Conservation (phyloP, 2,113 vertebrate genomes). For the Misgurnus anguillicaudatus region DNA sequence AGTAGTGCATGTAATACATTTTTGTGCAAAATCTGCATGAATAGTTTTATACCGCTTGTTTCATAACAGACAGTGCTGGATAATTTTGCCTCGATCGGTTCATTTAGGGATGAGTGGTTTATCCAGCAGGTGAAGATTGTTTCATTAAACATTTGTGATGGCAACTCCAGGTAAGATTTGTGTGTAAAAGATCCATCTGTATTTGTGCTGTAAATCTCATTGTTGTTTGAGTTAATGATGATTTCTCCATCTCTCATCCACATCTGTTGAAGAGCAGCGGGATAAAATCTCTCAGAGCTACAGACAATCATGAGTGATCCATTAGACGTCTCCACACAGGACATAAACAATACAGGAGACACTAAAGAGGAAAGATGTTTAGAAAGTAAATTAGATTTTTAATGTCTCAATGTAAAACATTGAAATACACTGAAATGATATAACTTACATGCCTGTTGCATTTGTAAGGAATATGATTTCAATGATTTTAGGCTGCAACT, state of each 20-base stretch:
- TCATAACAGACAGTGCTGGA: constrained; percentile 26
- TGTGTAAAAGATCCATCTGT: constrained; percentile 36
- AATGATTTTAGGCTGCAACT: background rate
- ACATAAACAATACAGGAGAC: constrained; percentile 39
- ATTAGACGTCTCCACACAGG: constrained; percentile 14
- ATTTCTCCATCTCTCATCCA: constrained; percentile 49
- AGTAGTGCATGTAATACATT: background rate
- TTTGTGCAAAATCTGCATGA: too few species aligned
- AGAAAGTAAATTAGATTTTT: too few species aligned
- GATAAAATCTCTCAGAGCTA: constrained; percentile 36
- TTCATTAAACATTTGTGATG: background rate
- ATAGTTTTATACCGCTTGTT: background rate
- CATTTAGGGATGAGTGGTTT: constrained; percentile 51
- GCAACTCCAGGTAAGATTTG: constrained; percentile 35
- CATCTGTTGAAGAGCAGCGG: constrained; percentile 31
- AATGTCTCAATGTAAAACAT: too few species aligned
- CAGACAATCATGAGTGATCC: constrained; percentile 40
- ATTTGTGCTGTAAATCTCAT: constrained; percentile 17
- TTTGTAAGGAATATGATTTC: too few species aligned
- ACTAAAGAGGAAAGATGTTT: constrained; percentile 20
- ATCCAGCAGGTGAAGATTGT: constrained; percentile 52
- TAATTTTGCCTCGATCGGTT: constrained; percentile 28
- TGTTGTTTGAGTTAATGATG: constrained; percentile 15
- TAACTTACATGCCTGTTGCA: too few species aligned
- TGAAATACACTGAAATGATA: too few species aligned